A percentile compares a stretch with the other conserved stretches of the same genome.
Conservation (phyloP, 1,140 invertebrate species). For the Drosophila leontia region DNA sequence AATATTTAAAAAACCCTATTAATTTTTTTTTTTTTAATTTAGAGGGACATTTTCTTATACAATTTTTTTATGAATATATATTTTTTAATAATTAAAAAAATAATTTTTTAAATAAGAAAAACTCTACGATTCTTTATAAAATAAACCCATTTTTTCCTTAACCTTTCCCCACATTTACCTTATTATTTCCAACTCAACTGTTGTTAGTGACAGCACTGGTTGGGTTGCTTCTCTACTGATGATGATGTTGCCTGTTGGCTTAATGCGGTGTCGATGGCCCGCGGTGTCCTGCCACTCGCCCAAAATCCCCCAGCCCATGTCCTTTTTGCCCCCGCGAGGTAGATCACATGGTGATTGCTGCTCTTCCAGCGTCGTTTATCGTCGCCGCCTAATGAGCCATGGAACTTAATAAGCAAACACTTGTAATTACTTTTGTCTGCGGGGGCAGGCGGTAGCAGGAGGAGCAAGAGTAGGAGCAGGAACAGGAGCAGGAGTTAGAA, state of each 20-base stretch:
- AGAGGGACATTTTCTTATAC: no score
- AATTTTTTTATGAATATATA: no score
- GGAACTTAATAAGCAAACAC: conserved; percentile 82
- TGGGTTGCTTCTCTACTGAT: neutral
- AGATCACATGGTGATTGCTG: conserved; percentile 49
- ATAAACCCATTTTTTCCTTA: no score
- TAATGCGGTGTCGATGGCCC: conserved; percentile 48
- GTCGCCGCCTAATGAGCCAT: conserved; percentile 79
- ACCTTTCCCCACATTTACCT: no score
- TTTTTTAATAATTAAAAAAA: no score
- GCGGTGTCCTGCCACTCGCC: conserved; percentile 25
- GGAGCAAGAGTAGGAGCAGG: no score
- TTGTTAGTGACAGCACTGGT: neutral
- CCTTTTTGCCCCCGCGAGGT: conserved; percentile 7
- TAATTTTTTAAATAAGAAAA: no score
- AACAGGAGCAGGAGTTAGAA: neutral
- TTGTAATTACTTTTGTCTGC: conserved; percentile 75
- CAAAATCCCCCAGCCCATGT: neutral
- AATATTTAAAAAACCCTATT: no score
- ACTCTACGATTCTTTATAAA: no score
- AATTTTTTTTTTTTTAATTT: no score
- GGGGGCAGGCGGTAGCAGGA: neutral
- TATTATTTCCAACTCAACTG: neutral
- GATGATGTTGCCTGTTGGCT: conserved; percentile 10
- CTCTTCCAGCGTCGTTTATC: conserved; percentile 71